Percentiles rank a stretch among this genome's conserved stretches.
Conservation (phyloP, 30 jellyfish, hydroid and myxozoan species). For the Calvadosia cruxmelitensis region DNA sequence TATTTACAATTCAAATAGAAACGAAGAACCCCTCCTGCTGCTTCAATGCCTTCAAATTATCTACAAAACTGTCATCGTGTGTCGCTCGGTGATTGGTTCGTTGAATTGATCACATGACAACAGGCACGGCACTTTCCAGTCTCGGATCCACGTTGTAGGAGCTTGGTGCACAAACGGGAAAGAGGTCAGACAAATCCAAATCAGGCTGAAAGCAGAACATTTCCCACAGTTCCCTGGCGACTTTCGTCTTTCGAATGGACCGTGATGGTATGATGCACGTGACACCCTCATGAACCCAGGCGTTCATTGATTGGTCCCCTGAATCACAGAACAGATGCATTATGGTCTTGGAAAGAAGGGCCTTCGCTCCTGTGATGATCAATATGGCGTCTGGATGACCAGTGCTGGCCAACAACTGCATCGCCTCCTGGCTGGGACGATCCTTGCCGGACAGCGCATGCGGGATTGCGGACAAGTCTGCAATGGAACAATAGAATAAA, state of each 20-base stretch:
- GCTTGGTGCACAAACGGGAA: neutral
- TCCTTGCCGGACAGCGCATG: too few species aligned
- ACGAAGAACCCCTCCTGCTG: too few species aligned
- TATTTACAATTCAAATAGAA: too few species aligned
- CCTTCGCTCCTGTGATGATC: neutral
- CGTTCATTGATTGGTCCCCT: neutral
- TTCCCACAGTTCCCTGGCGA: neutral
- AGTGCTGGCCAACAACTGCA: too few species aligned
- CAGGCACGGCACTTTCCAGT: neutral
- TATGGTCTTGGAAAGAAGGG: neutral
- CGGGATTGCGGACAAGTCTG: too few species aligned
- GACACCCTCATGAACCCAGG: neutral
- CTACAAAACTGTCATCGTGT: too few species aligned
- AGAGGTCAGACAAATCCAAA: neutral
- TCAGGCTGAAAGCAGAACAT: neutral
- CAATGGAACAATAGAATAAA: too few species aligned
- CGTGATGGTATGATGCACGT: slow-evolving; percentile 2
- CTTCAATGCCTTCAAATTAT: too few species aligned
- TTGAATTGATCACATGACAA: neutral
- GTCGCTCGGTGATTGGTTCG: too few species aligned
- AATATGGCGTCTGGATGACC: neutral
- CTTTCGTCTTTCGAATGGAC: neutral
- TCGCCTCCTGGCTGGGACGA: too few species aligned
- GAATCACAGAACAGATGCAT: neutral
- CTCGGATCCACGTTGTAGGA: neutral